Base-by-base conservation (phyloP, 1,140 invertebrate genomes). In the Drosophila watanabei region DNA sequence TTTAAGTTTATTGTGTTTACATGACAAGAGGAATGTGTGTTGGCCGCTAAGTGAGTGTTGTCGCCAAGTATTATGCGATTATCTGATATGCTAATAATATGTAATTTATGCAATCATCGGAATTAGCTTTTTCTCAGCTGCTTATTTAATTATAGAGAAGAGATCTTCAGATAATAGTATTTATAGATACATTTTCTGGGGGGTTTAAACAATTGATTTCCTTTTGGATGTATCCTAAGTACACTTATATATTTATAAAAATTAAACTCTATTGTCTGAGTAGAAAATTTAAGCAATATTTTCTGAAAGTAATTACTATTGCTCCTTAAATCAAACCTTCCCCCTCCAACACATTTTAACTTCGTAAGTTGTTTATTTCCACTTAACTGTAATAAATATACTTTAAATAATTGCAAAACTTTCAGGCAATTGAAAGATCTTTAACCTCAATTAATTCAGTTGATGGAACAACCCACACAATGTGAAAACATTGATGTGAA, bases 1-100 rank as follows among this genome's bases (percentile, higher is more conserved):
- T 88, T 82, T 79, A 68, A 65, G 75, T 76, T 83, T 75, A 79
- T 75, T 64, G 64, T 69, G 48, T 73, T 88, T 59, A 76, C 79
- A 87, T 82, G 83, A 82, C 63, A 60, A 69, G 49, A 35, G 60
- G 46, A 69, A 57, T 46, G 35, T 46, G 66, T 37, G 66, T 45
- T 49, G 56, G 30, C 18, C 16, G 43, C 49, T 66, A 82, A 82
- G 73, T 77, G 49, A 57, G 75, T 62, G 51, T 66, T 30, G 41
- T 35, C 33, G 41, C 14, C 20, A 64, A 65, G 51, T 63, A 52
- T 43, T 41, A 46, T 59, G 75, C 32, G 43, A 77, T 35, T 65
- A 33, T 62, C 39, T 13, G 48, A 48, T 70, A 48, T 33, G 65
- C 11, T 39, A 35, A 58, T 71, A 48, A 57, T 39, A 16, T 11